Evolutionary conservation across 2,888 invertebrate species (phyloP), one percentile per base, ranked within the genome.

Genomic region (Epistrophe grossulariae): DNA sequence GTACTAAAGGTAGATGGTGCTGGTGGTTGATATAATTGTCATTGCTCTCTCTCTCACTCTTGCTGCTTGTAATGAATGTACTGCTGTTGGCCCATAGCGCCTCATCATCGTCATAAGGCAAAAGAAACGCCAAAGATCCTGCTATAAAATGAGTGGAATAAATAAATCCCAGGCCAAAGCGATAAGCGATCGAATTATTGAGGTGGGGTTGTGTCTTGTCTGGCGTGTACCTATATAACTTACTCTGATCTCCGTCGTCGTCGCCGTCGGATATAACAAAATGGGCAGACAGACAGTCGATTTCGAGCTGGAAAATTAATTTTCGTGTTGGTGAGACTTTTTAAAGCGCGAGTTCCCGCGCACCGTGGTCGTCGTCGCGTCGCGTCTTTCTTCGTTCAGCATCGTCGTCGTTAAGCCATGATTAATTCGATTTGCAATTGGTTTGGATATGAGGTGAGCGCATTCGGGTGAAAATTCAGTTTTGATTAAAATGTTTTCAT

Each of bases 401-500:
- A 24, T 60, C 60, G 40, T 87, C 60, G 62, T 87, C 83, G 83
- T 83, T 87, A 72, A 76, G 76, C 76, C 74, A 87, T 87, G 83
- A 87, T 87, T 87, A 87, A 87, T 87, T 83, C 55, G 74, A 83
- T 87, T 79, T 79, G 76, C 79, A 83, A 87, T 87, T 72, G 83
- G 59, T 71, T 87, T 68, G 60, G 72, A 87, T 87, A 72, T 72
- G 79, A 73, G 66, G 74, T 72, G 83, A 73, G 72, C 59, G 79
- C 83, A 83, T 82, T 87, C 78, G 79, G 70, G 64, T 62, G 73
- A 83, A 79, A 79, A 83, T 79, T 87, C 31, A 62, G 62, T 74
- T 85, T 78, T 82, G 78, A 85, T 82, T 78, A 81, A 81, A 84
- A 77, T 72, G 60, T 71, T 72, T 70, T 55, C 59, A 35, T 60